phyloP scores from a whole-genome alignment of 2,113 vertebrate species.

The Brachyhypopomus gauderio region DNA sequence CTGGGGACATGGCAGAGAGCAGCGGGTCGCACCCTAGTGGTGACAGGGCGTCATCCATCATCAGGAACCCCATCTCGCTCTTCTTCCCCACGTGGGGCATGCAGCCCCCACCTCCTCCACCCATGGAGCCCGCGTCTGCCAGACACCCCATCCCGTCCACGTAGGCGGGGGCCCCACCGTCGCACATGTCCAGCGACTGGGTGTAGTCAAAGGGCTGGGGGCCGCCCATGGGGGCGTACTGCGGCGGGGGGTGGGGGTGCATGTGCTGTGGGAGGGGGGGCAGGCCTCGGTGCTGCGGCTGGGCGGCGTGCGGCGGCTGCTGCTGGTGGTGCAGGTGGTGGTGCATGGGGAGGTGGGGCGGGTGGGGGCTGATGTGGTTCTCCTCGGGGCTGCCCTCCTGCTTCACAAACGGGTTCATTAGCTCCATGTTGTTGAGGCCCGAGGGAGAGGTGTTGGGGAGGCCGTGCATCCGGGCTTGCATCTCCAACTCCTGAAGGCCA shows the following conservation, averaged over 20 bases:
- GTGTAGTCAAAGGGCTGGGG: slow-evolving; percentile 84
- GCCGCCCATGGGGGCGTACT: slow-evolving; percentile 76
- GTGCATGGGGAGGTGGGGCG: slow-evolving; percentile 68
- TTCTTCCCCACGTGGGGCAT: slow-evolving; percentile 78
- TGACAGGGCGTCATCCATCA: slow-evolving; percentile 93
- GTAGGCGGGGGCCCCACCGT: slow-evolving; percentile 75
- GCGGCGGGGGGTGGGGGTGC: slow-evolving; percentile 76
- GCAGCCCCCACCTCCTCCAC: slow-evolving; percentile 52
- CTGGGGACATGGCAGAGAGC: slow-evolving; percentile 92
- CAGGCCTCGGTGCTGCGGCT: slow-evolving; percentile 59
- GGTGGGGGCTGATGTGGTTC: slow-evolving; percentile 67
- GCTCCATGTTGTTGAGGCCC: slow-evolving; percentile 79
- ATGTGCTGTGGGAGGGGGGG: slow-evolving; percentile 72
- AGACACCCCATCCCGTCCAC: slow-evolving; percentile 81
- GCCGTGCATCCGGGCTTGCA: slow-evolving; percentile 91
- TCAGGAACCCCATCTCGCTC: slow-evolving; percentile 86
- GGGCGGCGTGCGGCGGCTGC: slow-evolving; percentile 61
- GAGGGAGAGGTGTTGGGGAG: slow-evolving; percentile 86
- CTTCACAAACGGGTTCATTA: slow-evolving; percentile 84
- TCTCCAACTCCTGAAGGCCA: slow-evolving; percentile 88
- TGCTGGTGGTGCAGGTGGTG: slow-evolving; percentile 67
- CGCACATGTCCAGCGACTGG: slow-evolving; percentile 86
- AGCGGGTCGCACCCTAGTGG: slow-evolving; percentile 89
- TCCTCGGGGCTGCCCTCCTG: slow-evolving; percentile 84
- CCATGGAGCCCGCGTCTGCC: slow-evolving; percentile 79